Conservation (phyloP, 1,140 invertebrate species). For the Drosophila equinoxialis region DNA sequence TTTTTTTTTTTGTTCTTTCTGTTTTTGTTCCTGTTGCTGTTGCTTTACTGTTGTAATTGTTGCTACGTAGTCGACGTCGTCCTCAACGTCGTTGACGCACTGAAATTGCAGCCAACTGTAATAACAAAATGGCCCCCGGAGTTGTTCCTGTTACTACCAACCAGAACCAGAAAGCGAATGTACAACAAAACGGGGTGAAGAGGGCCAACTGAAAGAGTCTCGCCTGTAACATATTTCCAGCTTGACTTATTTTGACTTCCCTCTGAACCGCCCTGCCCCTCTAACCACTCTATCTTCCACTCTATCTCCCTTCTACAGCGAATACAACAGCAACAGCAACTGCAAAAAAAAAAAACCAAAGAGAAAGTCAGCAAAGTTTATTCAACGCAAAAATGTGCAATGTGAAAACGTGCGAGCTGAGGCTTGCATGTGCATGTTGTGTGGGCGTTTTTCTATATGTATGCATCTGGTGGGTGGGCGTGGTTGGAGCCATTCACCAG, state of each 20-base stretch:
- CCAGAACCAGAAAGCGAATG: slow-evolving; percentile 21
- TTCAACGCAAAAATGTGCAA: slow-evolving; percentile 76
- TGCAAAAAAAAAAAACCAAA: background rate
- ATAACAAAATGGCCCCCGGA: slow-evolving; percentile 75
- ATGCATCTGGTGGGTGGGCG: slow-evolving; percentile 17
- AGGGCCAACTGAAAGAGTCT: slow-evolving; percentile 8
- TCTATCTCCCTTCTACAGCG: slow-evolving; percentile 16
- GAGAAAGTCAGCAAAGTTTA: slow-evolving; percentile 60
- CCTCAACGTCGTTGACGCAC: slow-evolving; percentile 20
- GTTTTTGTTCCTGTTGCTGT: slow-evolving; percentile 16
- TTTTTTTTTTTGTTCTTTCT: slow-evolving; percentile 12
- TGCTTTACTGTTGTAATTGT: slow-evolving; percentile 62
- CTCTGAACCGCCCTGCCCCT: background rate
- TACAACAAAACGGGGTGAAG: background rate
- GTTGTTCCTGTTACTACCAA: slow-evolving; percentile 54
- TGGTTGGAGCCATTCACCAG: slow-evolving; percentile 42
- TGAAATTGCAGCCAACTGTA: slow-evolving; percentile 76
- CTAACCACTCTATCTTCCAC: background rate
- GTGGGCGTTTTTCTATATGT: background rate
- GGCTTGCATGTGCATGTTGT: slow-evolving; percentile 24
- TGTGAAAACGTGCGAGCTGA: slow-evolving; percentile 46
- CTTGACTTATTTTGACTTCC: slow-evolving; percentile 78
- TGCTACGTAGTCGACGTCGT: slow-evolving; percentile 60
- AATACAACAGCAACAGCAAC: background rate
- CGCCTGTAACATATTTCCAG: slow-evolving; percentile 62